These are phyloP conservation scores for Florisuga fusca DNA, from an alignment of 2,797 vertebrate species.

Conservation along the genomic window DNA sequence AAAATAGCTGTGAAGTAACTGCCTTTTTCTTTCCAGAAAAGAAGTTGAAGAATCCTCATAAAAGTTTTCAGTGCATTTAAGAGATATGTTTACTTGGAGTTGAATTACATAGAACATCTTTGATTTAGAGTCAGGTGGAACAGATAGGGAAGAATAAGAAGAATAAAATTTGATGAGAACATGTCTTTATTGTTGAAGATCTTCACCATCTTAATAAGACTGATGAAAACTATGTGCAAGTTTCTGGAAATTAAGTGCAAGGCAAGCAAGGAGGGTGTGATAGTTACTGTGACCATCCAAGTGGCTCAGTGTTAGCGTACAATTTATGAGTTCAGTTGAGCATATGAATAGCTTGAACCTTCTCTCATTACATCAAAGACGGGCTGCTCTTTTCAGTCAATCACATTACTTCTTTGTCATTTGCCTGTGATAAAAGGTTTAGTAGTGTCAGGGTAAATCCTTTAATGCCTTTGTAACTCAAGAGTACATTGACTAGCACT, in stretches of 20 bases:
- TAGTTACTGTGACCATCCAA: not conserved
- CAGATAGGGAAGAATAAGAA: not conserved
- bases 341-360: not conserved
- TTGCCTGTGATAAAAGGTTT: not conserved
- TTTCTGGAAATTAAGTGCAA: not conserved
- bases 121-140: not conserved
- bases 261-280: not conserved
- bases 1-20: not conserved
- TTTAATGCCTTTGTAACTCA: not conserved
- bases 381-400: not conserved
- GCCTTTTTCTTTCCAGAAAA: not conserved
- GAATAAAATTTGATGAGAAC: not conserved
- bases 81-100: not conserved
- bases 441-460: not conserved
- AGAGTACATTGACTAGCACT: not conserved
- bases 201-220: not conserved
- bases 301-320: not conserved
- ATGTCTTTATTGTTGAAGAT: not conserved
- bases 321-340: conserved; percentile 5
- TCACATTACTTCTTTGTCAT: not conserved
- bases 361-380: not conserved
- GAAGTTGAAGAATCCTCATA: not conserved
- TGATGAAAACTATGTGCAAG: not conserved
- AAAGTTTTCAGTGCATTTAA: not conserved
- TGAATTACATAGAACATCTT: not conserved